phyloP scores from a whole-genome alignment of 1,140 invertebrate genomes.

The Drosophila malerkotliana region DNA sequence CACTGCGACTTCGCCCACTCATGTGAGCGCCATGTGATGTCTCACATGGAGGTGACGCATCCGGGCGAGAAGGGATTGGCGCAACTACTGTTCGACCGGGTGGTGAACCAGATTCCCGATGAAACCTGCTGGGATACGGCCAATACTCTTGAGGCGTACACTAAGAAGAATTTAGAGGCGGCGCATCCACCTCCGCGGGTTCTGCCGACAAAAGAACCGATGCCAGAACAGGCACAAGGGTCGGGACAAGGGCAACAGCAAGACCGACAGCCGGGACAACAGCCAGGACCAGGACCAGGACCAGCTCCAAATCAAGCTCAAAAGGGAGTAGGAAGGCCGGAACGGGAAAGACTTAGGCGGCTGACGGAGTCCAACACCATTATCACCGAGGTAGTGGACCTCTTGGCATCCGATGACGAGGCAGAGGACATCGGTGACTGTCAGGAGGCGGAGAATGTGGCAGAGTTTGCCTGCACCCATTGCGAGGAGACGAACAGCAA shows the following conservation, averaged over 20 bases:
- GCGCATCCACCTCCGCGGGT: not conserved
- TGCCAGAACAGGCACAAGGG: no score
- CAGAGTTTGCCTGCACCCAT: constrained; percentile 49
- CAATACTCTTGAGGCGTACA: not conserved
- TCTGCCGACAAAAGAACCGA: no score
- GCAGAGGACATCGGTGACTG: not conserved
- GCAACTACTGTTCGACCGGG: constrained; percentile 36
- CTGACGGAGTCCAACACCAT: not conserved
- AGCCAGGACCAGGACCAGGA: no score
- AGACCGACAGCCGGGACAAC: no score
- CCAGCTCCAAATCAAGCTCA: no score
- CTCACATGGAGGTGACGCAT: constrained; percentile 29
- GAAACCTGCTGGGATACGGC: constrained; percentile 25
- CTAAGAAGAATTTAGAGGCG: not conserved
- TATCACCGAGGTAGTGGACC: constrained; percentile 44
- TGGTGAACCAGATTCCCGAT: constrained; percentile 40
- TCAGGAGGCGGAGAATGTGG: not conserved
- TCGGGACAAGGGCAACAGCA: no score
- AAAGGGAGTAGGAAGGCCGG: not conserved
- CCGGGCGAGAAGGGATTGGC: not conserved
- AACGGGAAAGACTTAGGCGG: no score
- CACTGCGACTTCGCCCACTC: constrained; percentile 26
- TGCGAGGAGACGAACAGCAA: constrained; percentile 31
- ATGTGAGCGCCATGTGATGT: constrained; percentile 7
- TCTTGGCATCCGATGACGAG: constrained; percentile 58